These are phyloP conservation scores for Drosophila willistoni DNA, from an alignment of 1,140 invertebrate genomes.

Conservation along the genomic window DNA sequence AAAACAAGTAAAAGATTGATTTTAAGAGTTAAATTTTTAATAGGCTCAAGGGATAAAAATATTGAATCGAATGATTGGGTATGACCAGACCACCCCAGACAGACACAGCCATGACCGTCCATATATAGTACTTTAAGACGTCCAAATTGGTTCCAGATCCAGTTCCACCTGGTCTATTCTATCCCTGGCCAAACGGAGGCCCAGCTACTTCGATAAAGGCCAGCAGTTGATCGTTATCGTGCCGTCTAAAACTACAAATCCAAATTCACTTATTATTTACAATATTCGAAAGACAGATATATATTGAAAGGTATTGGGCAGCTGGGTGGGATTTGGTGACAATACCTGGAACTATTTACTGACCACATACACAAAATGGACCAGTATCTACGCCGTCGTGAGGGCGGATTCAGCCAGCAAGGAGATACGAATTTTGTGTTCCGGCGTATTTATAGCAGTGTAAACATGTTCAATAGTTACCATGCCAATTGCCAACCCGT, in stretches of 20 bases:
- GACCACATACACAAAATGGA: conserved; percentile 50
- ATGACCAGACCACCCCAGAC: no score
- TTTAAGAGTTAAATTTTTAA: no score
- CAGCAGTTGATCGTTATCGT: conserved; percentile 8
- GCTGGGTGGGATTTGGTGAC: background rate
- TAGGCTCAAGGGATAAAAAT: no score
- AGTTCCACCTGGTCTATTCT: background rate
- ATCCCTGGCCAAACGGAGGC: background rate
- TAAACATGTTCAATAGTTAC: conserved; percentile 69
- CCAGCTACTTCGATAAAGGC: background rate
- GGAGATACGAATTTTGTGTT: conserved; percentile 67
- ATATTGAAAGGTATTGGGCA: background rate
- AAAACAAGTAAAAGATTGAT: no score
- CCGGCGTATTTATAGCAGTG: conserved; percentile 69
- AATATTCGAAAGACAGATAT: background rate
- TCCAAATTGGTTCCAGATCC: background rate
- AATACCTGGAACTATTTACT: background rate
- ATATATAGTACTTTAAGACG: background rate
- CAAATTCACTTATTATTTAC: background rate
- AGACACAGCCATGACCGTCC: background rate
- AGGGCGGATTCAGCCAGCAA: conserved; percentile 54
- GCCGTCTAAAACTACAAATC: conserved; percentile 5
- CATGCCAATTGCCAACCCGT: conserved; percentile 56
- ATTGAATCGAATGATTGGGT: no score
- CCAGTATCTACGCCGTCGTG: conserved; percentile 67